phyloP scores from a whole-genome alignment of 1,140 invertebrate species.

The Tetragonula clypearis region DNA sequence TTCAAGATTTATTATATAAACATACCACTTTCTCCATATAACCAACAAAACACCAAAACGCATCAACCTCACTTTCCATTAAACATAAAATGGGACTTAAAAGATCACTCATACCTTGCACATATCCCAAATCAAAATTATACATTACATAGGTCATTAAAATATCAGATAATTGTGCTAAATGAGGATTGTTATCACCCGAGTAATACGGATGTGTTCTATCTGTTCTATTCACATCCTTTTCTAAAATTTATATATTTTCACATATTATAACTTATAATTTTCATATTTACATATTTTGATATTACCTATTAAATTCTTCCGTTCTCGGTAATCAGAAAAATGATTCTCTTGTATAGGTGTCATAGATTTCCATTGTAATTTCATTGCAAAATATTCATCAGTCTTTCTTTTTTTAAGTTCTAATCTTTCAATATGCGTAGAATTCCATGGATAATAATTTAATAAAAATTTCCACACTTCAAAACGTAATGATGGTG shows the following conservation, averaged over 20 bases:
- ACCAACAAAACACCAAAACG: conserved; percentile 99
- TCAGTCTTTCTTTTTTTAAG: conserved; percentile 88
- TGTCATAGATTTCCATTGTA: conserved; percentile 97
- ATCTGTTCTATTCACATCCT: conserved; percentile 98
- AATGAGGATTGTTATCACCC: conserved; percentile 95
- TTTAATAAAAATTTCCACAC: conserved; percentile 98
- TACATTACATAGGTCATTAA: conserved; percentile 99
- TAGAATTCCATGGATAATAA: conserved; percentile 93
- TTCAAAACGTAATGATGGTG: conserved; percentile 88
- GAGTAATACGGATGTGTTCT: conserved; percentile 94
- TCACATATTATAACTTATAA: not conserved
- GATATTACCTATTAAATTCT: conserved; percentile 92
- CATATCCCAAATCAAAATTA: conserved; percentile 98
- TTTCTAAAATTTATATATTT: conserved; percentile 85
- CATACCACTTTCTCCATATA: conserved; percentile 97
- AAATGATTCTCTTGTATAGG: conserved; percentile 94
- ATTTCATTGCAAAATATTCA: conserved; percentile 97
- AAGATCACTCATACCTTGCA: conserved; percentile 98
- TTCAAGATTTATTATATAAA: conserved; percentile 54
- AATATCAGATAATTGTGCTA: conserved; percentile 93
- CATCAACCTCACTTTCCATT: conserved; percentile 95
- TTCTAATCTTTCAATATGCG: conserved; percentile 86
- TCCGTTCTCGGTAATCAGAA: conserved; percentile 93
- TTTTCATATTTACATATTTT: conserved; percentile 5
- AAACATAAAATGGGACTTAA: conserved; percentile 95